Evolutionary conservation across 2,113 vertebrate genomes (phyloP).

Genomic region (Noturus placidus): DNA sequence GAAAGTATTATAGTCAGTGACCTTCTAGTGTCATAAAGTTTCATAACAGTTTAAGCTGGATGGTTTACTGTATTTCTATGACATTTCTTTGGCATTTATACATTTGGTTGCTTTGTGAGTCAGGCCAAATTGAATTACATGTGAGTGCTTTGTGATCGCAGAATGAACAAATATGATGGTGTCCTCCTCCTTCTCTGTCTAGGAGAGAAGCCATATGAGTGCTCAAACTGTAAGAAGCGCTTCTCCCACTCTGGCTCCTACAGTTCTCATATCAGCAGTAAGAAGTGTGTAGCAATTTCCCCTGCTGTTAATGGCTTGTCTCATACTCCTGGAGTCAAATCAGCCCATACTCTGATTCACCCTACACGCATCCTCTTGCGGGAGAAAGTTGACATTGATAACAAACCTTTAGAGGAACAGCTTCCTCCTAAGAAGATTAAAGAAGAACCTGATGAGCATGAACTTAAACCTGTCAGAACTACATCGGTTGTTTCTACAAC

Average conservation of each 20-base stretch:
- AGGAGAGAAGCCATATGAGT: slow-evolving; percentile 99
- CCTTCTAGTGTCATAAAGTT: neutral
- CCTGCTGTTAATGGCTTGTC: slow-evolving; percentile 80
- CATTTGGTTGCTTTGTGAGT: neutral
- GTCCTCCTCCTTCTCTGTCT: slow-evolving; percentile 41
- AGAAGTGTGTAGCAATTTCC: slow-evolving; percentile 89
- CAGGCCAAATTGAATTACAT: neutral
- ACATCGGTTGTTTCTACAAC: slow-evolving; percentile 69
- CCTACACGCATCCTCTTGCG: slow-evolving; percentile 82
- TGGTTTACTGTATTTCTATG: neutral
- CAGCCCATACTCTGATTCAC: slow-evolving; percentile 76
- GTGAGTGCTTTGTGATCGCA: neutral
- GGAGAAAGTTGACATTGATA: slow-evolving; percentile 84
- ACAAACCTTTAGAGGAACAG: slow-evolving; percentile 92
- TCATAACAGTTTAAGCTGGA: neutral
- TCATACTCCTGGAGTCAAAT: slow-evolving; percentile 66
- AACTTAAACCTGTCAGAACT: slow-evolving; percentile 80
- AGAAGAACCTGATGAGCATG: slow-evolving; percentile 94
- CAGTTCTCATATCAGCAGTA: slow-evolving; percentile 98
- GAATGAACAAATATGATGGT: slow-evolving; percentile 3
- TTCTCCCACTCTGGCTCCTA: slow-evolving; percentile 99
- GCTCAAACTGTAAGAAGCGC: slow-evolving; percentile 98
- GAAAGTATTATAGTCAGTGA: neutral
- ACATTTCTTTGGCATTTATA: neutral
- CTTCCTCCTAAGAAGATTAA: slow-evolving; percentile 96